Evolutionary conservation across 2,113 vertebrate species (phyloP).

Genomic region (Apteryx mantelli): DNA sequence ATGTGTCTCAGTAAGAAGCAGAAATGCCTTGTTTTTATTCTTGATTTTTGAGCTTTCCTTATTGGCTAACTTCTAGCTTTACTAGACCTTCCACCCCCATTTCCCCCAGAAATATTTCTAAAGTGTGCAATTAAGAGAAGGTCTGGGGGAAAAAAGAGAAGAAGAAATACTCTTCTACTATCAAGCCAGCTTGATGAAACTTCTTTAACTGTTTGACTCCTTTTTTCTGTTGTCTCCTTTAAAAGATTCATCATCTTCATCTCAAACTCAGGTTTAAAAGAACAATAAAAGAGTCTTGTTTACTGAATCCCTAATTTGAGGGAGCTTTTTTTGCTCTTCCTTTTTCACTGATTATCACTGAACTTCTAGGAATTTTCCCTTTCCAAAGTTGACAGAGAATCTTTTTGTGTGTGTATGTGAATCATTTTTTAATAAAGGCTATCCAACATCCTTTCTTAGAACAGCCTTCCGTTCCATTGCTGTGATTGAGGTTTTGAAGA

Average conservation of each 20-base stretch:
- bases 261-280: not conserved
- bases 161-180: not conserved
- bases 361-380: not conserved
- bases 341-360: not conserved
- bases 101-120: not conserved
- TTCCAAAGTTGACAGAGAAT: not conserved
- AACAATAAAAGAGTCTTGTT: not conserved
- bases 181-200: not conserved
- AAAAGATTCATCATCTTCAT: not conserved
- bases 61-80: not conserved
- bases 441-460: not conserved
- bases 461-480: not conserved
- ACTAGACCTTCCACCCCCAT: not conserved
- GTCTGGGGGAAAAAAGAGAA: too few relatives aligned
- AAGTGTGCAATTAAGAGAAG: not conserved
- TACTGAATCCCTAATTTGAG: not conserved
- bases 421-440: not conserved
- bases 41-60: not conserved
- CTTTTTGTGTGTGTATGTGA: not conserved
- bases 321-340: rapidly evolving
- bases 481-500: constrained; percentile 6
- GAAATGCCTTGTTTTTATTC: not conserved
- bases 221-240: not conserved
- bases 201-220: not conserved
- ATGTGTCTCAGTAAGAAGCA: not conserved